A percentile compares a stretch with the other conserved stretches of the same genome.
These are phyloP conservation scores for Apamea monoglypha DNA, from an alignment of 2,888 invertebrate species.

Conservation along the genomic window DNA sequence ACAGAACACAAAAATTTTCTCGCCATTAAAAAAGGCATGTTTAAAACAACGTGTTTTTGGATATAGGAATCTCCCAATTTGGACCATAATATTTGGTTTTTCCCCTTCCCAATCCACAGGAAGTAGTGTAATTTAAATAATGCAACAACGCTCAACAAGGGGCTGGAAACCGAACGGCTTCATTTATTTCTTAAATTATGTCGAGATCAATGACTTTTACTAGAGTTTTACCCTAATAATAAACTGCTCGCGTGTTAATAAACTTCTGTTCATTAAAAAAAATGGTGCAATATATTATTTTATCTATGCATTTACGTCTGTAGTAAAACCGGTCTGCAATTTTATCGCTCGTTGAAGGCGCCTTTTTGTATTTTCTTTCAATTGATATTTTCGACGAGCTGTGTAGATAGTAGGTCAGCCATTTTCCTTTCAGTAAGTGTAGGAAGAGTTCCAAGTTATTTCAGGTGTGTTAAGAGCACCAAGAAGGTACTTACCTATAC, in stretches of 20 bases:
- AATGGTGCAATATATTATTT: not conserved
- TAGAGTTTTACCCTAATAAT: not conserved
- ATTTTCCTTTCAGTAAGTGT: conserved; percentile 1
- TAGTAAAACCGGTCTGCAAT: not conserved
- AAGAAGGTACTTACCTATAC: not conserved
- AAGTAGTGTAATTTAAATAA: not conserved
- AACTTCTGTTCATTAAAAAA: not conserved
- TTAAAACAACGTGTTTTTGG: not conserved
- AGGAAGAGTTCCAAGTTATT: not conserved
- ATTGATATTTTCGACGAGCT: conserved; percentile 12
- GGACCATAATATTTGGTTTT: not conserved
- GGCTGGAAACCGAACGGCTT: not conserved
- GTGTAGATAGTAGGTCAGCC: not conserved
- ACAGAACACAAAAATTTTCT: not conserved
- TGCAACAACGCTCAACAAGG: not conserved
- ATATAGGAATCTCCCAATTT: not conserved
- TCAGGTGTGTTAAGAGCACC: not conserved
- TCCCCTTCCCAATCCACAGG: not conserved
- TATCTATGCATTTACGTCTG: conserved; percentile 7
- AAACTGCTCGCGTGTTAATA: not conserved
- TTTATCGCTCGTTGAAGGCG: not conserved
- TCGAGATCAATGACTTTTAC: not conserved
- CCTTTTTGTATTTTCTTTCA: conserved; percentile 7
- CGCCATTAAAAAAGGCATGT: not conserved
- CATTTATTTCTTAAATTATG: not conserved